Evolutionary conservation across 2,113 vertebrate species (phyloP).

Genomic region (pig (Sus scrofa)): DNA sequence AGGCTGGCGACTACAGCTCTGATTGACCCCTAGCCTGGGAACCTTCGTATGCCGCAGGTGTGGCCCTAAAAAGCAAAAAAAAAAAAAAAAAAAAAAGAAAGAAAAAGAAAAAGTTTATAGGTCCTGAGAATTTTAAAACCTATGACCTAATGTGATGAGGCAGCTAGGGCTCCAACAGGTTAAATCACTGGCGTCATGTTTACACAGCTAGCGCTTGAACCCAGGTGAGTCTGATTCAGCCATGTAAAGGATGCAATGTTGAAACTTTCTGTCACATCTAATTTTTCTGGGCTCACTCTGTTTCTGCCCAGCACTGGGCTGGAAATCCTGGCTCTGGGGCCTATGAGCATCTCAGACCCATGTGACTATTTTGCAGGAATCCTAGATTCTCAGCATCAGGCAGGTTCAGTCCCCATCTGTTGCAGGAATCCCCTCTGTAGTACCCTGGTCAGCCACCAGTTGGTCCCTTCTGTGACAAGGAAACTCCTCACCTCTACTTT

Average conservation of each 20-base stretch:
- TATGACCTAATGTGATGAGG: neutral
- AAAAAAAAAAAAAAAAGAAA: too few relatives aligned
- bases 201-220: neutral
- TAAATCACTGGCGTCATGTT: neutral
- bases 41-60: too few relatives aligned
- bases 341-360: neutral
- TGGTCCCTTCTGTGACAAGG: neutral
- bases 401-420: neutral
- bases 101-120: too few relatives aligned
- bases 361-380: neutral
- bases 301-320: neutral
- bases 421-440: neutral
- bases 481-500: neutral
- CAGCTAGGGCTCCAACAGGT: neutral
- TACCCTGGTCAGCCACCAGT: neutral
- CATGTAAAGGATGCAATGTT: neutral
- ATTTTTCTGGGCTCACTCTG: neutral
- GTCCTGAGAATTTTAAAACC: neutral
- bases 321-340: neutral
- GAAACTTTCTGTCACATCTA: neutral
- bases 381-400: neutral
- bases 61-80: too few relatives aligned
- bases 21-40: too few relatives aligned
- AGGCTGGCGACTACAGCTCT: too few relatives aligned
- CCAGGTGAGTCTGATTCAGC: neutral